These are phyloP conservation scores for Phrynocephalus forsythii DNA, from an alignment of 2,797 vertebrate species.

Conservation along the genomic window DNA sequence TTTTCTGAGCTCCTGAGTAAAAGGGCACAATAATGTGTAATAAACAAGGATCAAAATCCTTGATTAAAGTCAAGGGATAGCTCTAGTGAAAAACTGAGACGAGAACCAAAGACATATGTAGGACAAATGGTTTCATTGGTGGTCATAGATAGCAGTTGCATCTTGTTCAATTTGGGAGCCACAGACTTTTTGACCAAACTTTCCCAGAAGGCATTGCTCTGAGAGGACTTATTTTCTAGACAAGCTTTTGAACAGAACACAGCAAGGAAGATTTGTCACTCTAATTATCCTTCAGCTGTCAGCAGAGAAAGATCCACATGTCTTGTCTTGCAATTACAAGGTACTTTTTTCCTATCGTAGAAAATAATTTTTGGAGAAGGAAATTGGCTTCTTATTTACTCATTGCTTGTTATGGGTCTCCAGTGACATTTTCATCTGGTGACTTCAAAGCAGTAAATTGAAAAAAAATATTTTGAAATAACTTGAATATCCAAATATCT, in stretches of 20 bases:
- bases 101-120: background rate
- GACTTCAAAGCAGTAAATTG: slow-evolving; percentile 51
- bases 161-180: slow-evolving; percentile 68
- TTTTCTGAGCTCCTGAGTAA: background rate
- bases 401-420: slow-evolving; percentile 65
- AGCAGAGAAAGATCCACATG: slow-evolving; percentile 72
- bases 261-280: slow-evolving; percentile 76
- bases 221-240: slow-evolving; percentile 69
- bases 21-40: background rate
- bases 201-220: slow-evolving; percentile 68
- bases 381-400: slow-evolving; percentile 75
- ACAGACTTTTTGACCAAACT: slow-evolving; percentile 78
- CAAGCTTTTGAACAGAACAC: slow-evolving; percentile 70
- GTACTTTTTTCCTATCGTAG: slow-evolving; percentile 65
- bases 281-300: slow-evolving; percentile 78
- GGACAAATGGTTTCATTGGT: slow-evolving; percentile 52
- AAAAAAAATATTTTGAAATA: slow-evolving; percentile 16
- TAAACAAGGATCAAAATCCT: background rate
- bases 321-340: slow-evolving; percentile 65
- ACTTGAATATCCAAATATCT: slow-evolving; percentile 35
- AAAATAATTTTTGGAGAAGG: slow-evolving; percentile 66
- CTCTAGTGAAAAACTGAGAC: background rate
- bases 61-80: background rate
- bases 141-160: slow-evolving; percentile 57
- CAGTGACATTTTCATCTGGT: slow-evolving; percentile 67